Base-by-base conservation (phyloP, 2,888 invertebrate species). In the Unio pictorum region DNA sequence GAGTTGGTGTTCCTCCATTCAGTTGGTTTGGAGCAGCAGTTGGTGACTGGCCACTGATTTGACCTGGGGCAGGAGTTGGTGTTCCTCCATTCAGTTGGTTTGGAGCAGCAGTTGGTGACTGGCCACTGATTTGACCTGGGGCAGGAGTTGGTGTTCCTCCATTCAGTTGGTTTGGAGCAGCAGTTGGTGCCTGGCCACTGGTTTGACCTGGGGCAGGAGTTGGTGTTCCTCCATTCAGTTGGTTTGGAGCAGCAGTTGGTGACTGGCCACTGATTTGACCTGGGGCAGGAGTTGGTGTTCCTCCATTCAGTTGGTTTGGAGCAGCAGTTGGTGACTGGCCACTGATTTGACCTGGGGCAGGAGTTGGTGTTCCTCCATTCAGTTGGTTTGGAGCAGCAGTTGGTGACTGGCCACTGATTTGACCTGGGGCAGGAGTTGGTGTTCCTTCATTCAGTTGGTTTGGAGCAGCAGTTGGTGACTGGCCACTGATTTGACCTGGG, bases 161-260 rank as follows among this genome's bases (percentile, higher is more conserved):
- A 23, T 23, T 23, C 23, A 23, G 23, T 23, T 23, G 23, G 23
- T 23, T 23, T 23, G 23, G 23, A 23, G 4, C 45, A 45, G 45
- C 45, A 45, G 45, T 45, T 11, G 45, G 45, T 45, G 45, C 0
- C 11, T 45, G 2, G 3, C 45, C 45, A 45, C 3, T 4, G 3
- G 11, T 66, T 6, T 45, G 23, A 3, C 57, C 60, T 20, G 69
- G 69, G 5, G 20, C 61, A 18, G 64, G 54, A 55, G 77, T 73
- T 23, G 60, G 62, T 4, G 64, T 55, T 45, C 11, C 45, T 11
- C 45, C 45, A 45, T 4, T 45, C 45, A 45, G 45, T 11, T 45
- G 45, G 45, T 4, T 26, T 20, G 66, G 61, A 18, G 60, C 58
- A 1, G 67, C 60, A 55, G 66, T 55, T 23, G 61, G 56, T 58